Evolutionary conservation across 2,888 invertebrate species (phyloP).

Genomic region (Meloe dianella): DNA sequence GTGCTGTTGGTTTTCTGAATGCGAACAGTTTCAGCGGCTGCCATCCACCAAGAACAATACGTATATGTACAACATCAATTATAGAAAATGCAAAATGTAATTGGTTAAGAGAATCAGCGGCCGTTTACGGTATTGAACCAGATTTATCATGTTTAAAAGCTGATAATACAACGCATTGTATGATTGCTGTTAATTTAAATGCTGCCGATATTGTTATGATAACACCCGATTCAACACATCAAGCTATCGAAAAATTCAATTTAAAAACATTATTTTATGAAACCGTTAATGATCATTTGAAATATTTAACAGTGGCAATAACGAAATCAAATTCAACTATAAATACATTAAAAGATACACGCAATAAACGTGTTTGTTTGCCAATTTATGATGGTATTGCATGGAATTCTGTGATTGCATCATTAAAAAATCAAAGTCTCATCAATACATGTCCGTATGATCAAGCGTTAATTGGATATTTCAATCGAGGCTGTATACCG

Average conservation of each 20-base stretch:
- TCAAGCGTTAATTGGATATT: slow-evolving; percentile 64
- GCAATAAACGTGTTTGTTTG: slow-evolving; percentile 78
- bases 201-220: slow-evolving; percentile 75
- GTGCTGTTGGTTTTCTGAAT: slow-evolving; percentile 67
- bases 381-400: slow-evolving; percentile 79
- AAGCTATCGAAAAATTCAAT: slow-evolving; percentile 67
- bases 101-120: slow-evolving; percentile 76
- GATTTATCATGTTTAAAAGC: slow-evolving; percentile 77
- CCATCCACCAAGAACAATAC: slow-evolving; percentile 68
- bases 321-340: slow-evolving; percentile 67
- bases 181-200: slow-evolving; percentile 69
- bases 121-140: slow-evolving; percentile 78
- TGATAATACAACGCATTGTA: slow-evolving; percentile 67
- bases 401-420: slow-evolving; percentile 66
- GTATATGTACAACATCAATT: slow-evolving; percentile 72
- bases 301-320: slow-evolving; percentile 72
- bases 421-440: slow-evolving; percentile 54
- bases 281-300: slow-evolving; percentile 65
- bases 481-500: slow-evolving; percentile 71
- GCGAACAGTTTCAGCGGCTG: slow-evolving; percentile 74
- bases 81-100: slow-evolving; percentile 79
- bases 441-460: slow-evolving; percentile 58
- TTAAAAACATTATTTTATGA: slow-evolving; percentile 69
- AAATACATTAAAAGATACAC: slow-evolving; percentile 67
- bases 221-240: slow-evolving; percentile 73